Evolutionary conservation across 2,888 invertebrate species (phyloP), one percentile per base, ranked within the genome.

Genomic region (Parthenolecanium corni): DNA sequence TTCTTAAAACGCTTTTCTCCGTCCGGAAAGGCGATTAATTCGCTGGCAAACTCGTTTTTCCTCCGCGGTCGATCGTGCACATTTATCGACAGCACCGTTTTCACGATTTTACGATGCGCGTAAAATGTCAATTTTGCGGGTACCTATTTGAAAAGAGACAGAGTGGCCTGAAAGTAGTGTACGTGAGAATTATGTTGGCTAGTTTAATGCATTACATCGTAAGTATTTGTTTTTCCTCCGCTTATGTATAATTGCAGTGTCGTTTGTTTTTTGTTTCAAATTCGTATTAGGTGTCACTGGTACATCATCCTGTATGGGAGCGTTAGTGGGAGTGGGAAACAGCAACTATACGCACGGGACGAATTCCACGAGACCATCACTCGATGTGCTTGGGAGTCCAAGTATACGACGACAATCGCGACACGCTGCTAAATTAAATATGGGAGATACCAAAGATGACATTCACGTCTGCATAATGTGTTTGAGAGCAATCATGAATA

Each of bases 391-490:
- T 65, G 83, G 83, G 71, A 84, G 84, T 73, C 85, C 85, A 40
- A 80, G 81, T 69, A 77, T 84, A 66, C 82, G 86, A 70, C 75
- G 89, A 47, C 79, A 90, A 66, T 85, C 87, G 42, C 79, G 89
- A 66, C 92, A 92, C 74, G 88, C 90, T 38, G 88, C 89, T 56
- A 82, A 89, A 69, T 78, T 93, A 67, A 92, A 91, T 74, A 91
- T 93, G 91, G 93, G 93, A 61, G 90, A 92, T 70, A 88, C 94
- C 64, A 90, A 93, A 67, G 97, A 97, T 74, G 98, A 98, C 74
- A 95, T 98, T 71, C 97, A 98, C 76, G 94, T 97, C 66, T 96
- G 96, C 79, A 95, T 99, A 71, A 90, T 95, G 87, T 98, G 97
- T 74, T 85, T 98, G 80, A 81, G 97, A 64, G 97, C 97, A 69